Evolutionary conservation across 2,113 vertebrate genomes (phyloP), one percentile per base, ranked within the genome.

Genomic region (Protomyctophum bolini): DNA sequence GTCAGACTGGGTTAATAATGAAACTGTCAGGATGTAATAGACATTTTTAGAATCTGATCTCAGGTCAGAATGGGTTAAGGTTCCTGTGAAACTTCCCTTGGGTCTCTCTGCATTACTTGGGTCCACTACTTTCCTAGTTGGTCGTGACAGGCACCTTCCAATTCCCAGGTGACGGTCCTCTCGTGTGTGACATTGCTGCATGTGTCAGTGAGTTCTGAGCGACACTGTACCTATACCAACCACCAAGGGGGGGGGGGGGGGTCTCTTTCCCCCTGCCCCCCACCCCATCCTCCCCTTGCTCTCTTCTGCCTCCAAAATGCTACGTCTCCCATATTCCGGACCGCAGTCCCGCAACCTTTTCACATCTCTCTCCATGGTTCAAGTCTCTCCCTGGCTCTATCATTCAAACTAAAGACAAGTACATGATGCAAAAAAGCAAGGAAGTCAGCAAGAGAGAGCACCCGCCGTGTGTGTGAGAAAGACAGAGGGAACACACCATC

Each of bases 281-380:
- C 33, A 41, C 33, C 33, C 33, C 33, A 41, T 41, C 33, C 33
- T 41, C 33, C 33, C 33, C 3, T 41, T 3, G 3, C 33, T 41
- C 33, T 41, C 21, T 21, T 21, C 58, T 84, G 70, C 82, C 68
- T 83, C 51, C 33, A 57, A 80, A 72, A 76, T 2, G 45, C 67
- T 21, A 7, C 8, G 51, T 54, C 4, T 49, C 49, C 6, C 65
- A 64, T 61, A 70, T 66, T 87, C 61, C 76, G 82, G 80, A 21
- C 60, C 81, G 75, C 64, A 79, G 63, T 55, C 74, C 55, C 64
- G 73, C 63, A 51, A 61, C 64, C 65, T 84, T 82, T 70, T 79
- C 81, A 81, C 54, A 63, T 59, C 71, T 64, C 45, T 59, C 51
- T 21, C 72, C 59, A 70, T 80, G 45, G 41, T 4, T 9, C 6